Conservation (phyloP, 2,888 invertebrate species). For the Carcina quercana region DNA sequence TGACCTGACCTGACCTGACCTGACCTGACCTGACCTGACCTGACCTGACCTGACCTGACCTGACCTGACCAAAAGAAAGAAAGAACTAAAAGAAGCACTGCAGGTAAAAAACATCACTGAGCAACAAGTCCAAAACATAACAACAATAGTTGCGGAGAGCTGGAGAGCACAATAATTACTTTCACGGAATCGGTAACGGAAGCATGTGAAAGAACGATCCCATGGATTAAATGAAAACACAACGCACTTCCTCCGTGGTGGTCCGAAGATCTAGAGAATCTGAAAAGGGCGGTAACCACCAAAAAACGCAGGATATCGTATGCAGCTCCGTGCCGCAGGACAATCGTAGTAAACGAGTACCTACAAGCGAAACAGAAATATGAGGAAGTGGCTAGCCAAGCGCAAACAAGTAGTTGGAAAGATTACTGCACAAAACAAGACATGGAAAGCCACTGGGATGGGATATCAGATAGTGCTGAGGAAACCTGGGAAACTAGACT, state of each 20-base stretch:
- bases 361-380: constrained; percentile 2
- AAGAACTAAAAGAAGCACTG: no score
- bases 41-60: no score
- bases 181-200: no score
- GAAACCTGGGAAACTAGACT: background rate
- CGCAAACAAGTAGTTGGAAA: constrained; percentile 10
- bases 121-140: no score
- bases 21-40: no score
- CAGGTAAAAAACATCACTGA: no score
- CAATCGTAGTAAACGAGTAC: constrained; percentile 1
- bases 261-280: background rate
- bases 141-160: no score
- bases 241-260: background rate
- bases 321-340: background rate
- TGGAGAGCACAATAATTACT: no score
- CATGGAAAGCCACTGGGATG: constrained; percentile 11
- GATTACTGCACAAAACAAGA: constrained; percentile 9
- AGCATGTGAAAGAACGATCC: background rate
- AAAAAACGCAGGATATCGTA: background rate
- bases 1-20: no score
- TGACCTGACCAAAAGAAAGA: no score
- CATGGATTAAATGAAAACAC: background rate
- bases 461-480: constrained; percentile 4
- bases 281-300: background rate
- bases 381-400: background rate